Percentiles rank a stretch among this genome's conserved stretches.
phyloP scores from a whole-genome alignment of 2,888 invertebrate genomes.

The Eurytoma californica region DNA sequence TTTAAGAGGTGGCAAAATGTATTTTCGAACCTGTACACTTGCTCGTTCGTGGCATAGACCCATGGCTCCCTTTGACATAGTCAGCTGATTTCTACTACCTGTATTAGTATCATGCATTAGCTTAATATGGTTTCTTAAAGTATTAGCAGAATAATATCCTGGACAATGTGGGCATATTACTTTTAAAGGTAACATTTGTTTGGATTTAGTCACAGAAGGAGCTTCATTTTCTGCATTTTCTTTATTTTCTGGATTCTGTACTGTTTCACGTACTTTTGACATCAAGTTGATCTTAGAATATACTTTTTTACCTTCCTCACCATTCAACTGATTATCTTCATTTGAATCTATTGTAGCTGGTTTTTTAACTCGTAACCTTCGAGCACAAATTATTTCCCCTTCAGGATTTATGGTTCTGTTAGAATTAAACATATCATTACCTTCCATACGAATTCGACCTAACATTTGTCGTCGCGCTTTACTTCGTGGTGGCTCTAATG shows the following conservation, averaged over 20 bases:
- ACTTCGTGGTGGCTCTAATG: background rate
- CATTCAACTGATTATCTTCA: too few species aligned
- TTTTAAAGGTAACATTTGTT: background rate
- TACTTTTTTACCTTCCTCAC: background rate
- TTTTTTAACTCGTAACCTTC: background rate
- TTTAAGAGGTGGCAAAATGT: background rate
- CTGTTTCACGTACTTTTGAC: background rate
- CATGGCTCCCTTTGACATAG: background rate
- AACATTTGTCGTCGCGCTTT: background rate
- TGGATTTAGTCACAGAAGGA: background rate
- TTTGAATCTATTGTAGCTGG: background rate
- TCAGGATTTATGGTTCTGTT: background rate
- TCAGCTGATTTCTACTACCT: background rate
- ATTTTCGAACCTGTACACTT: background rate
- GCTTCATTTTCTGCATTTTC: background rate
- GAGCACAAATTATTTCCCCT: background rate
- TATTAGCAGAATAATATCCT: background rate
- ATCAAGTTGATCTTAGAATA: background rate
- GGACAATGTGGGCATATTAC: background rate
- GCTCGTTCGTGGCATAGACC: conserved; percentile 14
- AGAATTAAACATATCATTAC: conserved; percentile 1
- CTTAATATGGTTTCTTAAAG: background rate
- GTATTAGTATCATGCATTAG: background rate
- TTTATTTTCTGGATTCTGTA: background rate
- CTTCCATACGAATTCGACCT: background rate